These are phyloP conservation scores for Platysteira castanea DNA, from an alignment of 2,113 vertebrate genomes.

Conservation along the genomic window DNA sequence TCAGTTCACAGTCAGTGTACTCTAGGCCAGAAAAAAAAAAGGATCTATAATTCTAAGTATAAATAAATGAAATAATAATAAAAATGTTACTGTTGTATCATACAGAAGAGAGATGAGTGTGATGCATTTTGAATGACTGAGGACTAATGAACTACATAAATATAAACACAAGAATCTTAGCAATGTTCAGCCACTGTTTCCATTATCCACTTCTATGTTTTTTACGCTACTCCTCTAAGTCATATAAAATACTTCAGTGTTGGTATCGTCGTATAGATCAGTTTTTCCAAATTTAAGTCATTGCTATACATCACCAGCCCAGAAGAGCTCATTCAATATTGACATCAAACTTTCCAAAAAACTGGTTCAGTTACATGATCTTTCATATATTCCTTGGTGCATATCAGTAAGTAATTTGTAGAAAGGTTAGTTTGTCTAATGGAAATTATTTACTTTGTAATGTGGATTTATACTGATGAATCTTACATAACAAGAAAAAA, in stretches of 20 bases:
- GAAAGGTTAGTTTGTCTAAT: not conserved
- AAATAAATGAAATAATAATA: not conserved
- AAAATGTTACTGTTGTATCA: not conserved
- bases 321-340: not conserved
- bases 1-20: not conserved
- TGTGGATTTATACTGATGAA: not conserved
- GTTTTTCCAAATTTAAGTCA: not conserved
- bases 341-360: not conserved
- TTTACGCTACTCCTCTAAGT: not conserved
- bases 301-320: not conserved
- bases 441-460: not conserved
- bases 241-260: not conserved
- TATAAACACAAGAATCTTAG: not conserved
- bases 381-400: not conserved
- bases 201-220: not conserved
- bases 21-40: not conserved
- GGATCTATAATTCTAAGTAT: not conserved
- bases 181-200: not conserved
- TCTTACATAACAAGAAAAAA: not conserved
- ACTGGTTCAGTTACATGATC: not conserved
- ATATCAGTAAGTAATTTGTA: not conserved
- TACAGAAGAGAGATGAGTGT: not conserved
- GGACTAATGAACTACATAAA: not conserved
- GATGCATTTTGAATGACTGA: not conserved
- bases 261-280: not conserved